These are phyloP conservation scores for Porites divaricata DNA, from an alignment of 92 coral and sea anemone species.

Conservation along the genomic window DNA sequence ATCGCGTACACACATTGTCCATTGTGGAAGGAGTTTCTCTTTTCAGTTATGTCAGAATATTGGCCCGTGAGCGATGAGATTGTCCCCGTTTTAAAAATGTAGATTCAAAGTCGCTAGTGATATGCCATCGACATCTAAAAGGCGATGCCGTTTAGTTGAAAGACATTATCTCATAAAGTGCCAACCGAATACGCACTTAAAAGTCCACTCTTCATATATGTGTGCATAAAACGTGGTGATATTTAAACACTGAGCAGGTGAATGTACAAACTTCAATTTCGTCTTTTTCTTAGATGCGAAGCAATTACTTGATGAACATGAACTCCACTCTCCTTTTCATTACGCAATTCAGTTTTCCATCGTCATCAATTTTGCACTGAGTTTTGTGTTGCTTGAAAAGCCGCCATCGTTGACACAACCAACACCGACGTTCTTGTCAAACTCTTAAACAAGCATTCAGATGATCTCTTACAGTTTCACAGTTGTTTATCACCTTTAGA, in stretches of 20 bases:
- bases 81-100: not conserved
- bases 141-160: not conserved
- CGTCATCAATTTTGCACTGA: not conserved
- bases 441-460: not conserved
- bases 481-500: no score
- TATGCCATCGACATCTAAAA: not conserved
- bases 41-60: no score
- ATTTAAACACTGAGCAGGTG: constrained; percentile 23
- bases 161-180: constrained; percentile 6
- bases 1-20: no score
- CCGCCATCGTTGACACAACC: not conserved
- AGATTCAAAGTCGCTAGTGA: not conserved
- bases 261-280: not conserved
- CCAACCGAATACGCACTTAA: not conserved
- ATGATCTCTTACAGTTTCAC: not conserved
- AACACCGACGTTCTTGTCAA: not conserved
- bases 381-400: not conserved
- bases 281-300: not conserved
- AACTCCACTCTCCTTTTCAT: not conserved
- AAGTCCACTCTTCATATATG: not conserved
- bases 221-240: constrained; percentile 4
- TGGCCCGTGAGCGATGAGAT: no score
- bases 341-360: not conserved
- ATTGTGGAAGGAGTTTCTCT: no score
- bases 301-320: not conserved